Evolutionary conservation across 1,140 invertebrate species (phyloP).

Genomic region (Zaprionus africanus): DNA sequence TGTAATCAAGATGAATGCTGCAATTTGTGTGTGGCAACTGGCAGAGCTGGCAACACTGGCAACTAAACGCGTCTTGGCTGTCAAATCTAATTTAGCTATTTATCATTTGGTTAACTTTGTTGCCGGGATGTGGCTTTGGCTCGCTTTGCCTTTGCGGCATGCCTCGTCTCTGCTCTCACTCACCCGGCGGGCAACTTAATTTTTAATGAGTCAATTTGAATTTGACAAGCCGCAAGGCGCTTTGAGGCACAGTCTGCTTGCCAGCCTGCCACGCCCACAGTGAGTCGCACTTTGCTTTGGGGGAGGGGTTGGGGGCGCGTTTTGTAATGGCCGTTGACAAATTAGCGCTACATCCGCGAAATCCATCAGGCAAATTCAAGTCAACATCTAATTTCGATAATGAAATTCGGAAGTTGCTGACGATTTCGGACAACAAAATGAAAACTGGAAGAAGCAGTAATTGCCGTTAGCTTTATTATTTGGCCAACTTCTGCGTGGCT

Average conservation of each 20-base stretch:
- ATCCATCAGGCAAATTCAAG: constrained; percentile 55
- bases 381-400: constrained; percentile 79
- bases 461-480: constrained; percentile 70
- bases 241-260: constrained; percentile 12
- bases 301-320: constrained; percentile 11
- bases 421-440: constrained; percentile 59
- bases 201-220: constrained; percentile 83
- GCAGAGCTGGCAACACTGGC: constrained; percentile 11
- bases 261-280: constrained; percentile 64
- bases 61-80: constrained; percentile 49
- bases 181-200: constrained; percentile 64
- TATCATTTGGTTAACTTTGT: constrained; percentile 78
- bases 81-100: constrained; percentile 82
- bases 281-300: constrained; percentile 67
- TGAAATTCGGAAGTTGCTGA: constrained; percentile 79
- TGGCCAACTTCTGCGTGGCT: constrained; percentile 58
- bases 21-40: constrained; percentile 75
- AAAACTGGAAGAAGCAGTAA: constrained; percentile 67
- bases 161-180: neutral
- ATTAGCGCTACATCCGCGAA: constrained; percentile 76
- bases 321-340: constrained; percentile 74
- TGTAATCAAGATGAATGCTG: constrained; percentile 81
- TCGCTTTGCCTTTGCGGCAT: neutral
- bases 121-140: constrained; percentile 33
- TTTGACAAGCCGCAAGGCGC: constrained; percentile 67